These are phyloP conservation scores for Ceratosolen solmsi DNA, from an alignment of 1,140 invertebrate genomes.

Conservation along the genomic window DNA sequence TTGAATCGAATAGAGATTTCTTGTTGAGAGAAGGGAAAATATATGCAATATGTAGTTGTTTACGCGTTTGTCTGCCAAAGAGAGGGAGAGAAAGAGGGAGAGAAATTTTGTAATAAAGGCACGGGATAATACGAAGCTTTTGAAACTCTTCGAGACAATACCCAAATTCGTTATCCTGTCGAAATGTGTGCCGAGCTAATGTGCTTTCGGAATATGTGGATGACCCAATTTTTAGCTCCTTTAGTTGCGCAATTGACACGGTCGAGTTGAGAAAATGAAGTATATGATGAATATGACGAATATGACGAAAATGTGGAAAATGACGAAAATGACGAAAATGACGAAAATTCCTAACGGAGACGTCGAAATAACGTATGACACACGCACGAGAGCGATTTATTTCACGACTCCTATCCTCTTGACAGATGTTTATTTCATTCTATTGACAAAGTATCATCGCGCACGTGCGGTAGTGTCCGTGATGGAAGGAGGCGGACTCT, in stretches of 20 bases:
- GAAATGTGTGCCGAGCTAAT: neutral
- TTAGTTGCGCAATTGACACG: too few species aligned
- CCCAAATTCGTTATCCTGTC: neutral
- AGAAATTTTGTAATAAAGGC: neutral
- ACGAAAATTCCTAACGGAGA: neutral
- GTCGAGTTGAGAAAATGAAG: too few species aligned
- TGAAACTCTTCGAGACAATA: neutral
- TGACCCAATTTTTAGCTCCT: neutral
- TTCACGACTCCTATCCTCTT: too few species aligned
- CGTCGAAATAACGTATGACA: constrained; percentile 29
- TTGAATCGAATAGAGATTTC: neutral
- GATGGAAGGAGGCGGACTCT: too few species aligned
- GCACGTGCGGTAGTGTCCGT: too few species aligned
- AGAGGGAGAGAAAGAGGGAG: too few species aligned
- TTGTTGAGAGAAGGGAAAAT: constrained; percentile 6
- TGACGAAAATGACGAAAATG: too few species aligned
- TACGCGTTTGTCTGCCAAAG: too few species aligned
- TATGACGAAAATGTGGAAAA: too few species aligned
- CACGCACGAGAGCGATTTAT: neutral
- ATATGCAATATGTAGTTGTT: too few species aligned
- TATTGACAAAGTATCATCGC: constrained; percentile 15
- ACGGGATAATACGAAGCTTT: neutral
- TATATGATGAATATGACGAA: too few species aligned
- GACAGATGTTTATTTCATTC: constrained; percentile 10
- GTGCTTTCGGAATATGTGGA: neutral